Base-by-base conservation (phyloP, 2,888 invertebrate genomes). In the Ariolimax columbianus region DNA sequence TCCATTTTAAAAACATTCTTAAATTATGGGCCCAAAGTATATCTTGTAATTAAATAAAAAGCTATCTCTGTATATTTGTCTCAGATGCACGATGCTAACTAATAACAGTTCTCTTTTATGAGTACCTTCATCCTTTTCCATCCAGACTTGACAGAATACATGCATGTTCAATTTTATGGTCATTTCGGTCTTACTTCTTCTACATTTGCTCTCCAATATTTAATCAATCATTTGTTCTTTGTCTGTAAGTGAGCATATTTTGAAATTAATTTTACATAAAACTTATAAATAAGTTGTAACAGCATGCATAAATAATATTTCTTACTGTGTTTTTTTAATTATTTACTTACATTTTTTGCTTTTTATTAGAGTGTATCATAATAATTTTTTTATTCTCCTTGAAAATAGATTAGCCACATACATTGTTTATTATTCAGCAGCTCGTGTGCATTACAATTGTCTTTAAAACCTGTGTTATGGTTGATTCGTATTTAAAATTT, bases 401-500 rank as follows among this genome's bases (percentile, higher is more conserved):
- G 23, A 43, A 73, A 40, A 43, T 43, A 38, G 38, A 73, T 43
- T 73, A 73, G 73, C 26, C 23, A n/a, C 23, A 33, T 9, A 66
- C 19, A 66, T 66, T 66, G 66, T 33, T 66, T 40, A 4, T 36
- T 33, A 75, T 33, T 51, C 40, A 51, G 6, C 51, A 47, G 19
- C 75, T 75, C 19, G 51, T 75, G 23, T 51, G 33, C 33, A 33
- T 51, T 75, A 75, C 23, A 51, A 30, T 51, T 75, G 33, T 66
- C 51, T 75, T 51, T 30, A 75, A 75, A 51, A 78, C 77, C 87
- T 85, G 63, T 66, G 68, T 68, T 43, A 73, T 83, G 38, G 77
- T 89, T 84, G 73, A 84, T 47, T 55, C 84, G 59, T 85, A 70
- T 85, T 87, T 87, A 87, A 86, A 83, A 87, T 86, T 92, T 92